phyloP scores from a whole-genome alignment of 2,888 invertebrate species.

The Cheilosia pagana region DNA sequence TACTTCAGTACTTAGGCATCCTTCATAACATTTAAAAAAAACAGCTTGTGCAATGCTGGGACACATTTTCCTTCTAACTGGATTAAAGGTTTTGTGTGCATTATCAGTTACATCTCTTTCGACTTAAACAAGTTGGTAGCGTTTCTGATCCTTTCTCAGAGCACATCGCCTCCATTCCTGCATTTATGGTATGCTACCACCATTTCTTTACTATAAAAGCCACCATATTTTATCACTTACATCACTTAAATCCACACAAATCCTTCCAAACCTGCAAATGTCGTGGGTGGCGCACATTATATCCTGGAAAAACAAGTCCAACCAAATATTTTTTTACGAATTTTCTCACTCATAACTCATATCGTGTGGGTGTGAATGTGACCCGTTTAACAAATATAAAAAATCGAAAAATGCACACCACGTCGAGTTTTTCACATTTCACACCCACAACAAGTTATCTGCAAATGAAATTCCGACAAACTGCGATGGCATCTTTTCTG shows the following conservation, averaged over 20 bases:
- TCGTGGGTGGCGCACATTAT: slow-evolving; percentile 5
- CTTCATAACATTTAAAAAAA: no score
- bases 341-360: slow-evolving; percentile 13
- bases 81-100: neutral
- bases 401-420: slow-evolving; percentile 21
- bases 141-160: neutral
- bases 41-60: no score
- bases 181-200: slow-evolving; percentile 1
- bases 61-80: neutral
- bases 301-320: neutral
- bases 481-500: slow-evolving; percentile 38
- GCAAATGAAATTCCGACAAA: slow-evolving; percentile 53
- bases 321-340: slow-evolving; percentile 6
- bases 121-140: slow-evolving; percentile 1
- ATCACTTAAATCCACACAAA: slow-evolving; percentile 21
- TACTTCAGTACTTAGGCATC: no score
- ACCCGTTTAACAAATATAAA: slow-evolving; percentile 2
- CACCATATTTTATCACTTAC: slow-evolving; percentile 22
- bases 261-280: slow-evolving; percentile 5
- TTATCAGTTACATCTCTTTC: neutral
- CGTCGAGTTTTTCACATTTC: slow-evolving; percentile 23
- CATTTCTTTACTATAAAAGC: slow-evolving; percentile 3
- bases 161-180: neutral
- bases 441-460: slow-evolving; percentile 32
- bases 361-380: slow-evolving; percentile 15